phyloP scores from a whole-genome alignment of 2,888 invertebrate genomes.

The Cinara cedri region DNA sequence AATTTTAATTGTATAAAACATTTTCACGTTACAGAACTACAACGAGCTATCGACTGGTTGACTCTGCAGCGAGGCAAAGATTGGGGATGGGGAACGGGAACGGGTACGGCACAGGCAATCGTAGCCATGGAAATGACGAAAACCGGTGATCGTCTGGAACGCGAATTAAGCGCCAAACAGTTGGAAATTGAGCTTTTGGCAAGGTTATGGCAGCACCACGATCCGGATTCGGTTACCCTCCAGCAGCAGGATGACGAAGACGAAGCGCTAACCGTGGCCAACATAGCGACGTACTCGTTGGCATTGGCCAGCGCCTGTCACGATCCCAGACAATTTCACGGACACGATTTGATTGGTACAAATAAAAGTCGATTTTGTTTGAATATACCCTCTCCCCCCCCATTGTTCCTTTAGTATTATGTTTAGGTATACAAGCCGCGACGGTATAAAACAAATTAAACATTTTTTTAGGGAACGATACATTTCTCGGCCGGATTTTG shows the following conservation, averaged over 20 bases:
- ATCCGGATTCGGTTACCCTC: constrained; percentile 57
- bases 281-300: constrained; percentile 78
- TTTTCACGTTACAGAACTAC: constrained; percentile 64
- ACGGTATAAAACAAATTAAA: too few relatives aligned
- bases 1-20: too few relatives aligned
- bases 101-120: constrained; percentile 82
- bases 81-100: constrained; percentile 77
- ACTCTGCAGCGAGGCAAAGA: constrained; percentile 75
- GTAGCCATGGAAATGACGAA: constrained; percentile 76
- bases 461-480: too few relatives aligned
- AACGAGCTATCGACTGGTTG: constrained; percentile 76
- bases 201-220: constrained; percentile 75
- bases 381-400: too few relatives aligned
- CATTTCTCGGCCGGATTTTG: too few relatives aligned
- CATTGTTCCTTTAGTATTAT: too few relatives aligned
- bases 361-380: background rate
- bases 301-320: constrained; percentile 81
- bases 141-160: constrained; percentile 69
- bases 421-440: too few relatives aligned
- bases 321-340: constrained; percentile 84
- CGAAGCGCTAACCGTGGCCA: constrained; percentile 67
- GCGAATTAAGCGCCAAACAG: constrained; percentile 82
- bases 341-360: constrained; percentile 79
- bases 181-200: constrained; percentile 86
- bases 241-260: constrained; percentile 55